Evolutionary conservation across 2,113 vertebrate genomes (phyloP), one percentile per base, ranked within the genome.

Genomic region (Manacus vitellinus): DNA sequence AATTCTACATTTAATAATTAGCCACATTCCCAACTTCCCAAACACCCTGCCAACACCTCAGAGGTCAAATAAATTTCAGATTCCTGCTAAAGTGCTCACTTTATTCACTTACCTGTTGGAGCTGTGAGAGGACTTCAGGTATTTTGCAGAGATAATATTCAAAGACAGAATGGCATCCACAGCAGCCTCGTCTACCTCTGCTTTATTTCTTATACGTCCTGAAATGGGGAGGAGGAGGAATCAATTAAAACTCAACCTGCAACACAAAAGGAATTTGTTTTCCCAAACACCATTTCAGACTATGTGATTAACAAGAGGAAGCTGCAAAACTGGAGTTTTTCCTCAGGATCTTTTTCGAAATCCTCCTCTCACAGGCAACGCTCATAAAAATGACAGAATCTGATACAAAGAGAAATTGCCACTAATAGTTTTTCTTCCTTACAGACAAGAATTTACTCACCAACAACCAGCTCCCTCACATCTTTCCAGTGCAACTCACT

Each of bases 401-500:
- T n/a, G 8, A 65, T 14, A 21, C 22, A 68, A 82, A 68, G 10
- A 92, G 13, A 58, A 81, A 85, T 33, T 6, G 21, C 7, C 21
- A 76, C 22, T 13, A n/a, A 22, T 4, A 22, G 16, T 33, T 75
- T 56, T 65, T 21, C 30, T 47, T 92, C 61, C 44, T 76, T 70
- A 28, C 13, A 76, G 0, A 70, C 6, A 55, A n/a, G 68, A 63
- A 41, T 3, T 33, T 18, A 98, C 99, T 99, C 97, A 99, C 99
- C 99, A 30, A 99, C 99, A 39, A 99, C 99, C 96, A 99, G 98
- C 95, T 99, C 99, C 4, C 99, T 97, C 9, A 99, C 99, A 11
- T 99, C 99, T 43, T 99, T 99, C 99, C 99, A 99, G 92, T 99
- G 99, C 44, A 99, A 98, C 92, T 99, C 99, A 4, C 98, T 99